These are phyloP conservation scores for Netelia virgata DNA, from an alignment of 2,888 invertebrate genomes.

Conservation along the genomic window DNA sequence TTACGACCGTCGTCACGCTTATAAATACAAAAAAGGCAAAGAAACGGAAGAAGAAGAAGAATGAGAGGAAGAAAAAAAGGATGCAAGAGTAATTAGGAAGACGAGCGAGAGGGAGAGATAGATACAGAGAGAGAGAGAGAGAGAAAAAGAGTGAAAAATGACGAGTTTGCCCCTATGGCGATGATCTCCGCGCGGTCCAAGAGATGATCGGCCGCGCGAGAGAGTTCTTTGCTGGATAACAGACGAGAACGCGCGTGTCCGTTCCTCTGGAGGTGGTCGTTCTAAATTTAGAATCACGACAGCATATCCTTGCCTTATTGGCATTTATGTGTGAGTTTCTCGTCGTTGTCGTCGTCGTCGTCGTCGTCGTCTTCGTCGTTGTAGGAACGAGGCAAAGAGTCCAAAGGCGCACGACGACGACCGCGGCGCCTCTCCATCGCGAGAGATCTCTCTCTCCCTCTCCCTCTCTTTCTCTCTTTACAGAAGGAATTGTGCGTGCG, in stretches of 20 bases:
- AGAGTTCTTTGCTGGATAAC: slow-evolving; percentile 35
- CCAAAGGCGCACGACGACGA: neutral
- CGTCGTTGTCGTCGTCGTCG: slow-evolving; percentile 1
- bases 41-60: slow-evolving; percentile 3
- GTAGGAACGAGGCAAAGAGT: slow-evolving; percentile 2
- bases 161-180: slow-evolving; percentile 31
- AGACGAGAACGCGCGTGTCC: neutral
- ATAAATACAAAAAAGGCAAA: slow-evolving; percentile 53
- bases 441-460: neutral
- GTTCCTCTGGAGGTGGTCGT: slow-evolving; percentile 48
- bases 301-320: slow-evolving; percentile 62
- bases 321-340: slow-evolving; percentile 34
- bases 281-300: slow-evolving; percentile 62
- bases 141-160: slow-evolving; percentile 15
- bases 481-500: slow-evolving; percentile 42
- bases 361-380: neutral
- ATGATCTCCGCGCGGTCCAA: slow-evolving; percentile 1
- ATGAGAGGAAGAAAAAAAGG: neutral
- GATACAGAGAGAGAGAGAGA: neutral
- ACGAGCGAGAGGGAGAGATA: neutral
- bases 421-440: slow-evolving; percentile 3
- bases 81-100: slow-evolving; percentile 4
- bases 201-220: neutral
- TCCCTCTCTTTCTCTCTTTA: slow-evolving; percentile 21
- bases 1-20: slow-evolving; percentile 51